Conservation (phyloP, 2,888 invertebrate genomes). For the Maniola hyperantus region DNA sequence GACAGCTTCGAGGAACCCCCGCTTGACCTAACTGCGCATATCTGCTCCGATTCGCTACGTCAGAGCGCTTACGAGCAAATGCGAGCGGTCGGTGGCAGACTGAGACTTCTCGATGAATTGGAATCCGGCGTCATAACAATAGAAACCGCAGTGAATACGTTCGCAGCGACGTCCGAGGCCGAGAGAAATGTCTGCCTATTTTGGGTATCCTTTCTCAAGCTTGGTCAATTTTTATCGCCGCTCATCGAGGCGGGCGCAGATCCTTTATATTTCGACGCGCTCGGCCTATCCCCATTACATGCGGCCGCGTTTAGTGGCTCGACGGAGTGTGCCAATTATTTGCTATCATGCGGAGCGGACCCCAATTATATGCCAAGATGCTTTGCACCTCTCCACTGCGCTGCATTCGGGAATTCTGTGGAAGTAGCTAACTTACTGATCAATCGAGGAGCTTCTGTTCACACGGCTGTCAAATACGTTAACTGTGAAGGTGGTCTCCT, state of each 20-base stretch:
- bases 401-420: constrained; percentile 93
- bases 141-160: constrained; percentile 79
- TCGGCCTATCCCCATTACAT: constrained; percentile 89
- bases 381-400: constrained; percentile 93
- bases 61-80: constrained; percentile 89
- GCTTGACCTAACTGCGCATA: constrained; percentile 87
- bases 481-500: constrained; percentile 90
- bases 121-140: constrained; percentile 85
- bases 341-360: constrained; percentile 86
- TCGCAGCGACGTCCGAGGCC: constrained; percentile 82
- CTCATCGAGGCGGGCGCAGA: constrained; percentile 87
- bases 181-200: constrained; percentile 88
- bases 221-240: constrained; percentile 85
- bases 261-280: constrained; percentile 86
- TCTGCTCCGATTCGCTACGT: constrained; percentile 88
- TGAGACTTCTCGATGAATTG: constrained; percentile 87
- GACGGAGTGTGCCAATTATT: constrained; percentile 85
- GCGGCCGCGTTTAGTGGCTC: constrained; percentile 91
- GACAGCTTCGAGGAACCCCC: constrained; percentile 90
- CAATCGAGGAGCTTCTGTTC: constrained; percentile 86
- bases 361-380: constrained; percentile 87
- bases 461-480: constrained; percentile 84
- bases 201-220: constrained; percentile 89
- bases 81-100: constrained; percentile 85
- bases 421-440: constrained; percentile 91